These are phyloP conservation scores for Cydia strobilella DNA, from an alignment of 1,140 invertebrate genomes.

Conservation along the genomic window DNA sequence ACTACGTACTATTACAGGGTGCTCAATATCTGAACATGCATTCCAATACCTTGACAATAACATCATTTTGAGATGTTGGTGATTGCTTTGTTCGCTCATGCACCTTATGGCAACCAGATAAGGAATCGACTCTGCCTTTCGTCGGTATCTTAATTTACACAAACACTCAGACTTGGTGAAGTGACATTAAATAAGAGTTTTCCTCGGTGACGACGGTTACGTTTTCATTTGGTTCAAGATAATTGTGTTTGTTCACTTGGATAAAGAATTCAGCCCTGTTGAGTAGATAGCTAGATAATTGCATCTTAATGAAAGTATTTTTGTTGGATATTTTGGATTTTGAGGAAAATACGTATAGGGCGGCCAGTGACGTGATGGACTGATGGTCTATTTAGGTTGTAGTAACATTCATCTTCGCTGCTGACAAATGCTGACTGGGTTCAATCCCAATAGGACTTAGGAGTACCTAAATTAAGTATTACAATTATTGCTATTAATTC, in stretches of 20 bases:
- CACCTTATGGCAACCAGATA: neutral
- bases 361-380: neutral
- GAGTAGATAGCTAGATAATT: conserved; percentile 21
- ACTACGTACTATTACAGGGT: too few relatives aligned
- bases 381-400: neutral
- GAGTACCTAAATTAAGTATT: too few relatives aligned
- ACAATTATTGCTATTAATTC: too few relatives aligned
- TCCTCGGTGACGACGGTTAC: conserved; percentile 49
- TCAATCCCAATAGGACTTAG: too few relatives aligned
- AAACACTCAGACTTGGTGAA: conserved; percentile 65
- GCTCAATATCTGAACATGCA: too few relatives aligned
- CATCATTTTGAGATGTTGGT: too few relatives aligned
- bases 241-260: conserved; percentile 55
- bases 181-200: conserved; percentile 59
- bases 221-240: conserved; percentile 59
- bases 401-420: neutral
- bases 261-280: conserved; percentile 24
- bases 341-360: neutral
- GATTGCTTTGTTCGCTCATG: too few relatives aligned
- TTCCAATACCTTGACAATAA: too few relatives aligned
- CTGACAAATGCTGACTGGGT: too few relatives aligned
- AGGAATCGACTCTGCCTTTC: conserved; percentile 50
- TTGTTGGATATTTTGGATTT: neutral
- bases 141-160: conserved; percentile 62
- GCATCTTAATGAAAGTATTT: conserved; percentile 5